Conservation (phyloP, 2,888 invertebrate species). For the Metalampra italica region DNA sequence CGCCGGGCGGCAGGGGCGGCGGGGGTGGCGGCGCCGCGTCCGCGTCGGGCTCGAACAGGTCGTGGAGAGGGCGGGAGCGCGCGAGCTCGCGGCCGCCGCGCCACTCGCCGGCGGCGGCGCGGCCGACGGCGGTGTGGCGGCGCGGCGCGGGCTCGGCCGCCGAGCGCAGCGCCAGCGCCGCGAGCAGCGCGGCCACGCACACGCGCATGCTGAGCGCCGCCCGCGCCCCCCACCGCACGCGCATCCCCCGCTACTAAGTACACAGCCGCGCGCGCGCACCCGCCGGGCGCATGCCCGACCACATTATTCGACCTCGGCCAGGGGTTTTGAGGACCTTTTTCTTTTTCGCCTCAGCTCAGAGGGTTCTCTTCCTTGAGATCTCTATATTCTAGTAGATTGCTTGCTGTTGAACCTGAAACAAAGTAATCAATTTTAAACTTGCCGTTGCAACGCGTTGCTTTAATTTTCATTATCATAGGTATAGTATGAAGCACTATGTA, state of each 20-base stretch:
- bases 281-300: conserved; percentile 64
- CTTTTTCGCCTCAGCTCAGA: conserved; percentile 32
- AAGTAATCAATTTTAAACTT: conserved; percentile 6
- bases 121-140: conserved; percentile 54
- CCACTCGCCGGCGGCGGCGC: conserved; percentile 45
- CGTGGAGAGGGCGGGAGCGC: conserved; percentile 56
- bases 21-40: conserved; percentile 32
- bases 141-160: conserved; percentile 59
- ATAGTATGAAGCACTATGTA: too few species aligned
- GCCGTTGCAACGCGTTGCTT: too few species aligned
- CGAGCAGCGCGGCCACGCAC: conserved; percentile 61
- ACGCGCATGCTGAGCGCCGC: conserved; percentile 62
- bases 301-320: conserved; percentile 56
- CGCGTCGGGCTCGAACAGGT: conserved; percentile 60
- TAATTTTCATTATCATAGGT: too few species aligned
- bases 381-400: conserved; percentile 8
- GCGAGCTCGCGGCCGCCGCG: conserved; percentile 49
- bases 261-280: conserved; percentile 50
- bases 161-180: conserved; percentile 62
- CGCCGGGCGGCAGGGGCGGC: conserved; percentile 43
- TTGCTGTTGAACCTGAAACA: conserved; percentile 34
- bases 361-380: conserved; percentile 6
- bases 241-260: conserved; percentile 65
- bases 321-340: conserved; percentile 23
- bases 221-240: conserved; percentile 58